These are phyloP conservation scores for Zophobas atratus DNA, from an alignment of 1,140 invertebrate genomes.

Conservation along the genomic window DNA sequence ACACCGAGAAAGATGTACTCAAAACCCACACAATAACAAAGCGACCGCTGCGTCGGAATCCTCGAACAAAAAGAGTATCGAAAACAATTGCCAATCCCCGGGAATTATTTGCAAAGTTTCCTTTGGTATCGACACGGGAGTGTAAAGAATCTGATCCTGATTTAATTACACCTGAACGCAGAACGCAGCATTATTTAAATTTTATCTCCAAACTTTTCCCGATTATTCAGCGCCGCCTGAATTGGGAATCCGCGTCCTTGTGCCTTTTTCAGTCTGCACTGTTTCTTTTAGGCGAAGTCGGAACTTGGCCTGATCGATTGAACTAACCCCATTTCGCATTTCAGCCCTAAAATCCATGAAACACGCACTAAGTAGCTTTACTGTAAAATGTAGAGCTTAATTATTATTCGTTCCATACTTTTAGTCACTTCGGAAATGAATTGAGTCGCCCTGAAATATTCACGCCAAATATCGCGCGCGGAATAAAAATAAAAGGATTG, in stretches of 20 bases:
- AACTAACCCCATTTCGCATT: constrained; percentile 35
- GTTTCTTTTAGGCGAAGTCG: constrained; percentile 30
- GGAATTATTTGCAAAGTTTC: neutral
- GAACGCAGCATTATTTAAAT: constrained; percentile 20
- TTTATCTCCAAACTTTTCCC: constrained; percentile 1
- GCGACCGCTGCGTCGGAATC: too few relatives aligned
- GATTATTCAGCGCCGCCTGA: constrained; percentile 22
- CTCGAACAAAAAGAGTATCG: too few relatives aligned
- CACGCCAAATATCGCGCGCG: neutral
- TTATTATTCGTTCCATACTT: constrained; percentile 21
- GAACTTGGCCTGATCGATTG: constrained; percentile 32
- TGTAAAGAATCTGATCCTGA: constrained; percentile 3
- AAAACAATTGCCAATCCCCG: too few relatives aligned
- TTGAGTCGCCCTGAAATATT: constrained; percentile 8
- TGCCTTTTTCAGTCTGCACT: constrained; percentile 34
- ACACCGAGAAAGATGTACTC: too few relatives aligned
- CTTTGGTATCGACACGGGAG: neutral
- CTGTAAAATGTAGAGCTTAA: constrained; percentile 24
- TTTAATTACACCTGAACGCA: constrained; percentile 18
- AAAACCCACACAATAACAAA: too few relatives aligned
- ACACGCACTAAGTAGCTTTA: constrained; percentile 35
- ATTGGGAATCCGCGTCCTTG: constrained; percentile 20
- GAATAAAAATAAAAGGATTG: neutral
- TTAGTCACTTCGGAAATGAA: constrained; percentile 2
- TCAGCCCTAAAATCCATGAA: constrained; percentile 32